phyloP scores from a whole-genome alignment of 2,113 vertebrate species.

The Platysteira castanea region DNA sequence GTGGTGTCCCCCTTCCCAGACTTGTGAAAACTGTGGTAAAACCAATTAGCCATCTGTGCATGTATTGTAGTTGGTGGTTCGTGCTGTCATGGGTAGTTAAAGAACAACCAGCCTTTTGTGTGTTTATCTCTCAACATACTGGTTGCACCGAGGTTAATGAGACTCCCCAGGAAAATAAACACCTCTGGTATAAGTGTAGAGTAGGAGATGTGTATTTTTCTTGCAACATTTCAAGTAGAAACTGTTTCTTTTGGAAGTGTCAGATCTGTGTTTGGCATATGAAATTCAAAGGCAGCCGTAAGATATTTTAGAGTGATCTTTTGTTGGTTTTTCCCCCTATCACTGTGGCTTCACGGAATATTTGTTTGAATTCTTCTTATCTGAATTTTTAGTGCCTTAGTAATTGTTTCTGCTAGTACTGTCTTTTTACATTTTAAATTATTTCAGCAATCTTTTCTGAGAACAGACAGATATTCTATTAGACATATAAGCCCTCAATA shows the following conservation, averaged over 20 bases:
- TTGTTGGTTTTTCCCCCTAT: background rate
- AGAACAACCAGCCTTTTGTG: background rate
- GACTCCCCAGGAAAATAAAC: background rate
- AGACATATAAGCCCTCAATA: background rate
- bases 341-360: background rate
- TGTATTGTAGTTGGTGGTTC: background rate
- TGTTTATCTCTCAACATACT: background rate
- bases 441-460: background rate
- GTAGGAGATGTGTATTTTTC: background rate
- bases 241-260: background rate
- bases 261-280: background rate
- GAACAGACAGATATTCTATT: background rate
- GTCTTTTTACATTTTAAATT: background rate
- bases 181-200: background rate
- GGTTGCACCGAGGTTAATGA: background rate
- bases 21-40: conserved; percentile 23
- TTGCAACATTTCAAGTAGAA: background rate
- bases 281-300: background rate
- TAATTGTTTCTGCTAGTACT: background rate
- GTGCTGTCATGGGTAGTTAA: background rate
- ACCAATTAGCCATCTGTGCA: conserved; percentile 46
- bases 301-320: background rate
- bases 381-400: background rate
- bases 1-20: background rate
- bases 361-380: background rate